Percentiles rank a stretch among this genome's conserved stretches.
These are phyloP conservation scores for Macrosteles quadrilineatus DNA, from an alignment of 1,140 invertebrate genomes.

Conservation along the genomic window DNA sequence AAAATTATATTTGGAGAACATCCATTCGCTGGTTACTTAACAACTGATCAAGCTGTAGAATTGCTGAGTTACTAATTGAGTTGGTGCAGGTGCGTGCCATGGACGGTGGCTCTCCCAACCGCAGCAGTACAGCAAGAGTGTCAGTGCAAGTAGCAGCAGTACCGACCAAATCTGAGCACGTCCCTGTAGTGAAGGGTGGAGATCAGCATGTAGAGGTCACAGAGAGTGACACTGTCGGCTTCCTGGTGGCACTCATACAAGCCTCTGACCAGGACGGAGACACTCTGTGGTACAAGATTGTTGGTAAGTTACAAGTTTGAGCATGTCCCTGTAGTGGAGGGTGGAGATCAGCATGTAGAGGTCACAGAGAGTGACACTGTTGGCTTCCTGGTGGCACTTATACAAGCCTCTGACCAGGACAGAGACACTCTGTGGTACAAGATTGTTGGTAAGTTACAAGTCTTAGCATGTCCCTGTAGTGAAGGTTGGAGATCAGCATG, in stretches of 20 bases:
- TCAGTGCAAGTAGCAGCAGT: slow-evolving; percentile 64
- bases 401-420: slow-evolving; percentile 82
- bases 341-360: slow-evolving; percentile 63
- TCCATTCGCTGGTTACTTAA: no score
- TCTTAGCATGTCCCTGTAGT: slow-evolving; percentile 66
- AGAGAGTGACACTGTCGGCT: slow-evolving; percentile 82
- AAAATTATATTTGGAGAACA: no score
- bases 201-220: slow-evolving; percentile 71
- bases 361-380: slow-evolving; percentile 83
- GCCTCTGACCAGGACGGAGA: slow-evolving; percentile 83
- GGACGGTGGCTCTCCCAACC: slow-evolving; percentile 71
- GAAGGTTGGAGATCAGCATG: slow-evolving; percentile 61
- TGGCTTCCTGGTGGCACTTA: slow-evolving; percentile 76
- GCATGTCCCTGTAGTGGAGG: slow-evolving; percentile 64
- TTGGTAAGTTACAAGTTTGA: slow-evolving; percentile 69
- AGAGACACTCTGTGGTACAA: slow-evolving; percentile 85
- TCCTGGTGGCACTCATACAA: slow-evolving; percentile 77
- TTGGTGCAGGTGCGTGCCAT: slow-evolving; percentile 71
- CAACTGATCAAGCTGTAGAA: no score
- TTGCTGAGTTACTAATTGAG: no score
- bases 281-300: slow-evolving; percentile 86
- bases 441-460: slow-evolving; percentile 74
- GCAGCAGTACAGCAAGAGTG: slow-evolving; percentile 69
- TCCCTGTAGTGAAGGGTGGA: slow-evolving; percentile 63
- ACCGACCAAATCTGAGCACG: slow-evolving; percentile 59